A percentile compares a stretch with the other conserved stretches of the same genome.
Evolutionary conservation across 2,113 vertebrate genomes (phyloP).

Genomic region (Felis chaus): DNA sequence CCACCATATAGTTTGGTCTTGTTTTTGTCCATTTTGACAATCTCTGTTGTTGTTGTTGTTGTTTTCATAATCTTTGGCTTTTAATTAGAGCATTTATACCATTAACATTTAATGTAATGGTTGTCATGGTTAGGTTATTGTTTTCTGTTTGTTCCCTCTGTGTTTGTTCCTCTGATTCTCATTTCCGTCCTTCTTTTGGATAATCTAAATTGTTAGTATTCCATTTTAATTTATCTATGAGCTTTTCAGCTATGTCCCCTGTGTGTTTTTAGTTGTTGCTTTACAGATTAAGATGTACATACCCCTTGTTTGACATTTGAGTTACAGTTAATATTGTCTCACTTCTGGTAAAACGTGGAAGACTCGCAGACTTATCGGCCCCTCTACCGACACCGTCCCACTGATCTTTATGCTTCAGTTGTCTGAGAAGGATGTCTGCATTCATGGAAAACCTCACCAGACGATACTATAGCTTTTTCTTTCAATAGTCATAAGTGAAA

Average conservation of each 20-base stretch:
- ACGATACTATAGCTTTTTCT: background rate
- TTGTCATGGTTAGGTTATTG: background rate
- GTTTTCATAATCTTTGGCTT: background rate
- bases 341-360: background rate
- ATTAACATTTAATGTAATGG: background rate
- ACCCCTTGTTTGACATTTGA: background rate
- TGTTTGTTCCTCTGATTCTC: background rate
- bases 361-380: accelerated
- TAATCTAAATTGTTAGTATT: background rate
- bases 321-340: background rate
- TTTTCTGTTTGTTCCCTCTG: background rate
- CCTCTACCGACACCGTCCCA: background rate
- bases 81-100: background rate
- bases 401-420: background rate
- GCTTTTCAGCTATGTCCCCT: background rate
- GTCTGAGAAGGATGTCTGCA: background rate
- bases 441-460: background rate
- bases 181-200: background rate
- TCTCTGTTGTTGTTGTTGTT: background rate
- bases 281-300: background rate
- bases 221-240: background rate
- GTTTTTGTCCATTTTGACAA: background rate
- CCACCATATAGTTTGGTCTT: background rate
- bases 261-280: background rate
- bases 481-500: too few relatives aligned